Evolutionary conservation across 30 jellyfish, hydroid and myxozoan species (phyloP).

Genomic region (Hydractinia symbiolongicarpus): DNA sequence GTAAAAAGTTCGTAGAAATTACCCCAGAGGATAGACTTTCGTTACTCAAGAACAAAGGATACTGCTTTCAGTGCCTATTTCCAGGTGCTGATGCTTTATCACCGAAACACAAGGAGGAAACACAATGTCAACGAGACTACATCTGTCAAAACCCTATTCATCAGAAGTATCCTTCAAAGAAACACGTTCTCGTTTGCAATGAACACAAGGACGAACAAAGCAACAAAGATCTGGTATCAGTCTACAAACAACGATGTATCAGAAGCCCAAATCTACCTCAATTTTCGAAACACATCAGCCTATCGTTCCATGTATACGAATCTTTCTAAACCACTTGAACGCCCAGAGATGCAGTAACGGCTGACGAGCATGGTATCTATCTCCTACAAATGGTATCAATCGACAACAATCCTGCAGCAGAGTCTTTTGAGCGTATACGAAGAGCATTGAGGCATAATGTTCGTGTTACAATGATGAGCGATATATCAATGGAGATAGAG

Average conservation of each 20-base stretch:
- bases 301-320: too few species aligned
- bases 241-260: conserved; percentile 12
- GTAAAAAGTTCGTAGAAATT: conserved; percentile 8
- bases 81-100: conserved; percentile 8
- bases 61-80: conserved; percentile 20
- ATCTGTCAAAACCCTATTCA: conserved; percentile 12
- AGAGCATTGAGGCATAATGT: too few species aligned
- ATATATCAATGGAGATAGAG: too few species aligned
- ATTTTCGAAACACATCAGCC: too few species aligned
- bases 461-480: too few species aligned
- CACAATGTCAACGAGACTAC: conserved; percentile 4
- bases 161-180: not conserved
- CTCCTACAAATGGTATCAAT: too few species aligned
- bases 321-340: too few species aligned
- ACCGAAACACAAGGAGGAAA: conserved; percentile 9
- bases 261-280: not conserved
- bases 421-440: too few species aligned
- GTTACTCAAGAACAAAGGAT: conserved; percentile 18
- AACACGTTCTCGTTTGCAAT: conserved; percentile 16
- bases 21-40: not conserved
- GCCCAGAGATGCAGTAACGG: too few species aligned
- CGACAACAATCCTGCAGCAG: too few species aligned
- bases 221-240: conserved; percentile 14
- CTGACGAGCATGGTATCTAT: too few species aligned
- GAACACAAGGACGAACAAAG: conserved; percentile 6